Evolutionary conservation across 2,797 vertebrate species (phyloP).

Genomic region (Poeciliopsis paucimaculata): DNA sequence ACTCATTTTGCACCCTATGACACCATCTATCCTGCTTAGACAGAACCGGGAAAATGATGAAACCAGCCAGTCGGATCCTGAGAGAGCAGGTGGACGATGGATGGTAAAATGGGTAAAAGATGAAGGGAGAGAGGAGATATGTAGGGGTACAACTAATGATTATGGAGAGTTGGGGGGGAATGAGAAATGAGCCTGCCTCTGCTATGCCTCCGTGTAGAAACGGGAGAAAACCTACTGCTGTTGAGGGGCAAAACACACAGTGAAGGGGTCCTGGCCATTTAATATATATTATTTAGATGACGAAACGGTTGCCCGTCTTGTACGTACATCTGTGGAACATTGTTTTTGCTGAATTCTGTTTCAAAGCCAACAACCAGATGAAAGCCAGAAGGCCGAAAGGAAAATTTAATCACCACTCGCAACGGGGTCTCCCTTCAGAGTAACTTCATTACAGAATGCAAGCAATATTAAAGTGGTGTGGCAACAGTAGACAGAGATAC

Average conservation of each 20-base stretch:
- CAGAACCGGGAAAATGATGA: conserved; percentile 3
- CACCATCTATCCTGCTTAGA: conserved; percentile 19
- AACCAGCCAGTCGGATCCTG: neutral
- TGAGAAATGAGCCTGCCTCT: conserved; percentile 36
- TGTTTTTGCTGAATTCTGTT: neutral
- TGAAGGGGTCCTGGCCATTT: neutral
- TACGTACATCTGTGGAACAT: neutral
- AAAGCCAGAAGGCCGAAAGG: neutral
- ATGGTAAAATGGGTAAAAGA: neutral
- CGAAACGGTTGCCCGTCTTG: neutral
- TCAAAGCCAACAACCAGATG: neutral
- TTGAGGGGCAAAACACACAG: neutral
- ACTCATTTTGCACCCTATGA: conserved; percentile 27
- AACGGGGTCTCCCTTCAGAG: conserved; percentile 15
- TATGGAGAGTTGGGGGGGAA: neutral
- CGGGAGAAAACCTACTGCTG: conserved; percentile 8
- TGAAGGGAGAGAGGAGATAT: conserved; percentile 4
- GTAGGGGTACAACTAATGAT: conserved; percentile 20
- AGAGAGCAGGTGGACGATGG: neutral
- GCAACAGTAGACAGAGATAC: conserved; percentile 19
- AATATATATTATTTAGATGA: neutral
- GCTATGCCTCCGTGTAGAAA: conserved; percentile 22
- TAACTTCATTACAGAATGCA: conserved; percentile 38
- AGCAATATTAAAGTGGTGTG: conserved; percentile 8
- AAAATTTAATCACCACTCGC: conserved; percentile 6